These are phyloP conservation scores for Athene noctua DNA, from an alignment of 2,113 vertebrate genomes.

Conservation along the genomic window DNA sequence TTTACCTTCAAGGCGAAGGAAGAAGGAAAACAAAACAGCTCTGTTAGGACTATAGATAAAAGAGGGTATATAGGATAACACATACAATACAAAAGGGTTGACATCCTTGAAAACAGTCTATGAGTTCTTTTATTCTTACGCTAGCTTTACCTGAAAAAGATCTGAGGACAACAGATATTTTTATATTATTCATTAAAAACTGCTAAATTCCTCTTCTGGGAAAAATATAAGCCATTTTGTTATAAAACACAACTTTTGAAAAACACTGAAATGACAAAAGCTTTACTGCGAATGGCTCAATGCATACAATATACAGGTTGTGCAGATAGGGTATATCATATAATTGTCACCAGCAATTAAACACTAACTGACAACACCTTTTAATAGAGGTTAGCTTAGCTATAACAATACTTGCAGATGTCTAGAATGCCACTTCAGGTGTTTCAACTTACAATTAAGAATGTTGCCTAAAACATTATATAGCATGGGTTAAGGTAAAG, in stretches of 20 bases:
- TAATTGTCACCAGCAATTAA: slow-evolving; percentile 69
- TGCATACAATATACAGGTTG: slow-evolving; percentile 70
- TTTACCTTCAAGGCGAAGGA: slow-evolving; percentile 72
- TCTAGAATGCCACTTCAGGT: slow-evolving; percentile 70
- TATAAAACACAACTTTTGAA: slow-evolving; percentile 77
- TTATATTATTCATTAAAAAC: slow-evolving; percentile 79
- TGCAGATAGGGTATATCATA: slow-evolving; percentile 58
- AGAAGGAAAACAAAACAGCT: slow-evolving; percentile 70
- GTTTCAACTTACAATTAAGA: slow-evolving; percentile 77
- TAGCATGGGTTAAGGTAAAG: slow-evolving; percentile 67
- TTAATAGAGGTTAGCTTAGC: slow-evolving; percentile 63
- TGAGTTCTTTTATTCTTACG: slow-evolving; percentile 62
- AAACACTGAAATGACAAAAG: slow-evolving; percentile 72
- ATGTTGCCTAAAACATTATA: slow-evolving; percentile 83
- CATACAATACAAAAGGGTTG: slow-evolving; percentile 72
- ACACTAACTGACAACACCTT: slow-evolving; percentile 62
- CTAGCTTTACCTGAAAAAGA: slow-evolving; percentile 73
- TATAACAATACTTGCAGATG: slow-evolving; percentile 62
- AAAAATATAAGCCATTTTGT: slow-evolving; percentile 81
- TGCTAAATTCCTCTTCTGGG: slow-evolving; percentile 73
- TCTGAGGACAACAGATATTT: slow-evolving; percentile 74
- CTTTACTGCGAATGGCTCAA: slow-evolving; percentile 64
- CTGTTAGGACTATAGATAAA: slow-evolving; percentile 66
- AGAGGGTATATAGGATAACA: slow-evolving; percentile 61
- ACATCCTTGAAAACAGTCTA: slow-evolving; percentile 67